Evolutionary conservation across 2,113 vertebrate species (phyloP).

Genomic region (Chloropsis cyanopogon): DNA sequence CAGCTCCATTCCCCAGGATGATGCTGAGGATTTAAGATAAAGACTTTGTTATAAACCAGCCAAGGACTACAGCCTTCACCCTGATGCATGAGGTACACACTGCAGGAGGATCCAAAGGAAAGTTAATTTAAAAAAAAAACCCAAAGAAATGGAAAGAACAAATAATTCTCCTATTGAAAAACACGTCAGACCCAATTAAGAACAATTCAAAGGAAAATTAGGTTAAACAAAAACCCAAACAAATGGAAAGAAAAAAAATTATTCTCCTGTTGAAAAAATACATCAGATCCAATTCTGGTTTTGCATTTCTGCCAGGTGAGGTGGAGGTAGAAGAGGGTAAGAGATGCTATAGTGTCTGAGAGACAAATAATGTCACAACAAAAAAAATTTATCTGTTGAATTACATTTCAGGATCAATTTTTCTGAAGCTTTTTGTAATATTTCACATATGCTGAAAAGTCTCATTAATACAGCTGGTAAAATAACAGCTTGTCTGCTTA

Average conservation of each 20-base stretch:
- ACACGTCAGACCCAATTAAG: background rate
- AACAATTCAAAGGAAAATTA: background rate
- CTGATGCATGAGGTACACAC: background rate
- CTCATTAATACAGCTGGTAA: conserved; percentile 30
- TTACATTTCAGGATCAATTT: background rate
- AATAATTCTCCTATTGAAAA: background rate
- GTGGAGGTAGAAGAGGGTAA: background rate
- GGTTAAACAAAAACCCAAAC: background rate
- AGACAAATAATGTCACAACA: background rate
- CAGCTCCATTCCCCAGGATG: background rate
- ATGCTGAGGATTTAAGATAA: background rate
- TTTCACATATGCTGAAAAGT: conserved; percentile 12
- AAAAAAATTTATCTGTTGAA: background rate
- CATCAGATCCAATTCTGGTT: background rate
- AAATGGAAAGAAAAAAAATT: background rate
- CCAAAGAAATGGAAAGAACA: background rate
- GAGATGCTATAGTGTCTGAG: background rate
- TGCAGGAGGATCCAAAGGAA: background rate
- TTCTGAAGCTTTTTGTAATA: conserved; percentile 26
- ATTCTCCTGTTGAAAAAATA: background rate
- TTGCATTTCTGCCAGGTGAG: background rate
- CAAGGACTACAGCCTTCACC: background rate
- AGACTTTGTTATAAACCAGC: background rate
- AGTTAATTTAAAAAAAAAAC: background rate
- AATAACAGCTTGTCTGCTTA: conserved; percentile 60